Evolutionary conservation across 2,888 invertebrate species (phyloP), one percentile per base, ranked within the genome.

Genomic region (Platypus cylindrus): DNA sequence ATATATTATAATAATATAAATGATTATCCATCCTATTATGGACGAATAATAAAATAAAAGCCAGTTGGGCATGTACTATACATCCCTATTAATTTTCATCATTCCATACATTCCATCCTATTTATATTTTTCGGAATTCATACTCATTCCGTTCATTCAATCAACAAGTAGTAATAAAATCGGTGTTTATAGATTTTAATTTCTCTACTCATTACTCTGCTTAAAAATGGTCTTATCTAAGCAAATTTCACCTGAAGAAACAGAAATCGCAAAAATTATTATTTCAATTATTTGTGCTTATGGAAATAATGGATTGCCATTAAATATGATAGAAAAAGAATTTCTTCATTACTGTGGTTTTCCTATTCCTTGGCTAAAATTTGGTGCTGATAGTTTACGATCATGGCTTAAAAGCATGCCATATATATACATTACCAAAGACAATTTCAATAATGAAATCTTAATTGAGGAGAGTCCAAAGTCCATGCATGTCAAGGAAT

Each of bases 401-500:
- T 45, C 48, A 2, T 54, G 49, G 50, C 29, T 54, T n/a, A 39
- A 44, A 32, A 49, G 48, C 13, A 30, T 51, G 13, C 52, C 51
- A 1, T 43, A 52, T 31, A 48, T 53, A 33, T 52, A 52, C 32
- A 31, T 52, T 23, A 41, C 52, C 4, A 36, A 41, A 13, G 47
- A 52, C 32, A 29, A 34, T n/a, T 34, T 41, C 13, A 37, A 45
- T 23, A 45, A 48, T 17, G 52, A 52, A 27, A 44, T 52, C 18
- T 38, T 52, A 7, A 46, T 52, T 30, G 49, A 49, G 26, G 43
- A 52, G 26, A 53, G 52, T 32, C 40, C 44, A 15, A 54, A 54
- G 40, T 47, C 49, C 5, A 33, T 23, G 13, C 52, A 51, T 34
- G 47, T 53, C 11, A 49, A 48, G 36, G 41, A 53, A 4, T 32